phyloP scores from a whole-genome alignment of 2,113 vertebrate species.

The Chaenocephalus aceratus region DNA sequence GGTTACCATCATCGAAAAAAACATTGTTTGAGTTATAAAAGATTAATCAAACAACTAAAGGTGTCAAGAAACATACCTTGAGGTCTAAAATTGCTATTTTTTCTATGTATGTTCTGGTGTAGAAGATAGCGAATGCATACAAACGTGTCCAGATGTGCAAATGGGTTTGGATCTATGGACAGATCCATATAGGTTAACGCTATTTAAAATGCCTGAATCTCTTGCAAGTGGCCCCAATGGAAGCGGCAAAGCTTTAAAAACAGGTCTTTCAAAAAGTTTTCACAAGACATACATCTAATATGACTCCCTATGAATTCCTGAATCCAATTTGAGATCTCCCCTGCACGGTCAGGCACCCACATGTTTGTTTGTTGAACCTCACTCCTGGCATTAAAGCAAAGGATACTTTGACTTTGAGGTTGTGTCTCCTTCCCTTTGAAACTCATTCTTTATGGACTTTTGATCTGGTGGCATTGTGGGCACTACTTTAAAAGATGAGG shows the following conservation, averaged over 20 bases:
- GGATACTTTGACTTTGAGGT: neutral
- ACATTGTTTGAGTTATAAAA: neutral
- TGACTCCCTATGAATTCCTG: neutral
- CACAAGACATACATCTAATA: neutral
- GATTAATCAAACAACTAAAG: constrained; percentile 5
- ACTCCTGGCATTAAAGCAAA: neutral
- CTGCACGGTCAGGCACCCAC: neutral
- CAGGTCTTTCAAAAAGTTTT: neutral
- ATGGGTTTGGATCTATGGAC: neutral
- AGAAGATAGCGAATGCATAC: neutral
- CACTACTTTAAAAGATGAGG: neutral
- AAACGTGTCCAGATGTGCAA: neutral
- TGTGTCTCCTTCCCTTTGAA: neutral
- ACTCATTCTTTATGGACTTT: neutral
- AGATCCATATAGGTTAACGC: neutral
- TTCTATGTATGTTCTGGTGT: neutral
- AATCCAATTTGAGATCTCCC: neutral
- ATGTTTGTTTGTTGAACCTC: neutral
- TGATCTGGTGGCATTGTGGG: neutral
- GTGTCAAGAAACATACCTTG: neutral
- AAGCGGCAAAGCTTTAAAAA: neutral
- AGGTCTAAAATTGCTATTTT: no score
- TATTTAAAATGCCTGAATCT: neutral
- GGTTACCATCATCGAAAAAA: no score
- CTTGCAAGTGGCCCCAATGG: neutral